Conservation (phyloP, 2,113 vertebrate species). For the Desmodus rotundus region DNA sequence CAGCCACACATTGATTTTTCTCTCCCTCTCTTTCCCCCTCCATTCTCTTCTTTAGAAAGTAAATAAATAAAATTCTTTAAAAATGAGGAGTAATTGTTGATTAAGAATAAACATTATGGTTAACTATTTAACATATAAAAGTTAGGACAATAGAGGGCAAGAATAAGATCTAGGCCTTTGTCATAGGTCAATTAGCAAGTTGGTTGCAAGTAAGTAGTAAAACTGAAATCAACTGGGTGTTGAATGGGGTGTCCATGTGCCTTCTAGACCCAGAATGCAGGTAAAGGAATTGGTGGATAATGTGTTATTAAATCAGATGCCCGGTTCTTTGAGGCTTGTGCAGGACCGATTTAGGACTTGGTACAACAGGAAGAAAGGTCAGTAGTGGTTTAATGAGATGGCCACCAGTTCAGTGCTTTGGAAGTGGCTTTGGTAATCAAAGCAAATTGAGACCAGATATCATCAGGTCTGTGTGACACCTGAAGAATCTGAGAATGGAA, state of each 20-base stretch:
- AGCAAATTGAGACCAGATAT: background rate
- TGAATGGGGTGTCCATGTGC: background rate
- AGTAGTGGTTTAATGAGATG: background rate
- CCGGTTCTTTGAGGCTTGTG: background rate
- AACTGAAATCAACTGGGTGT: background rate
- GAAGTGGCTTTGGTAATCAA: background rate
- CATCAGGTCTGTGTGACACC: background rate
- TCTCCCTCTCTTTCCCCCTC: too few relatives aligned
- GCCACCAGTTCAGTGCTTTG: background rate
- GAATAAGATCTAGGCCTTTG: background rate
- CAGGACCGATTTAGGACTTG: background rate
- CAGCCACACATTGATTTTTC: too few relatives aligned
- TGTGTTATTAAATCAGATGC: background rate
- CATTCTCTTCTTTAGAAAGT: too few relatives aligned
- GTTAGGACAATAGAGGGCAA: background rate
- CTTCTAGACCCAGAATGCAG: background rate
- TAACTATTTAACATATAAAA: background rate
- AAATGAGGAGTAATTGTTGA: background rate
- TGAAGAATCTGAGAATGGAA: background rate
- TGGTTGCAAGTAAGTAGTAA: background rate
- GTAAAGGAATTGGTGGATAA: background rate
- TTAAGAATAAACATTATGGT: background rate
- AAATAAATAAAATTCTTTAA: background rate
- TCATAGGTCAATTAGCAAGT: background rate
- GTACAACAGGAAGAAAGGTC: background rate